A percentile compares a stretch with the other conserved stretches of the same genome.
Conservation (phyloP, 1,140 invertebrate species). For the Drosophila bifasciata region DNA sequence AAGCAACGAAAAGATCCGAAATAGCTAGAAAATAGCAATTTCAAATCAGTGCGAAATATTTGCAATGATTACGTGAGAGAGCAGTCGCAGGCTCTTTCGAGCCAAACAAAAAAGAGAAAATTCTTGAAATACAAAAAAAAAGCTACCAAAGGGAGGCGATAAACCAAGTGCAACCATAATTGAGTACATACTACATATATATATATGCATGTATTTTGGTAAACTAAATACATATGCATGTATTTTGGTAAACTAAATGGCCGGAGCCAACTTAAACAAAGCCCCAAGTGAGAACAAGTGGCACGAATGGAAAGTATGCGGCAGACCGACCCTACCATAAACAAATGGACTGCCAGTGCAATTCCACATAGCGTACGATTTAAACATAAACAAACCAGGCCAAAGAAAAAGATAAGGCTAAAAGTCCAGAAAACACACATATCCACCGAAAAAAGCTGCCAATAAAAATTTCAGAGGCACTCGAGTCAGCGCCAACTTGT, state of each 20-base stretch:
- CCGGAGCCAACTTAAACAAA: slow-evolving; percentile 56
- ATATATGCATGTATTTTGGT: slow-evolving; percentile 42
- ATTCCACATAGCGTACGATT: slow-evolving; percentile 73
- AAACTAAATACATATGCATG: slow-evolving; percentile 62
- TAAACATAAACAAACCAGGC: slow-evolving; percentile 74
- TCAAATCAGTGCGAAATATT: slow-evolving; percentile 72
- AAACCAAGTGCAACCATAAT: slow-evolving; percentile 36
- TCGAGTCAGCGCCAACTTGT: slow-evolving; percentile 71
- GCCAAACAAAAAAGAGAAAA: slow-evolving; percentile 7
- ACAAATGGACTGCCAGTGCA: slow-evolving; percentile 74
- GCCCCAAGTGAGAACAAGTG: slow-evolving; percentile 62
- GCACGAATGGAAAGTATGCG: slow-evolving; percentile 72
- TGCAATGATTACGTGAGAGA: slow-evolving; percentile 63
- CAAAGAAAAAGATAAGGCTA: slow-evolving; percentile 42
- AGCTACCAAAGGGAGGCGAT: slow-evolving; percentile 43
- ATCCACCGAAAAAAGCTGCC: slow-evolving; percentile 8
- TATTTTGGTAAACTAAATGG: slow-evolving; percentile 59
- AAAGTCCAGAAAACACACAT: slow-evolving; percentile 12
- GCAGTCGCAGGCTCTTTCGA: neutral
- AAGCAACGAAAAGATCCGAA: slow-evolving; percentile 9
- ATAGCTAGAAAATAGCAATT: slow-evolving; percentile 46
- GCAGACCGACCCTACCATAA: slow-evolving; percentile 70
- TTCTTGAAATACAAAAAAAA: slow-evolving; percentile 37
- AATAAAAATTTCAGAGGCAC: slow-evolving; percentile 73
- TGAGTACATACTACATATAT: no score